Base-by-base conservation (phyloP, 1,140 invertebrate genomes). In the Drosophila aff. region DNA sequence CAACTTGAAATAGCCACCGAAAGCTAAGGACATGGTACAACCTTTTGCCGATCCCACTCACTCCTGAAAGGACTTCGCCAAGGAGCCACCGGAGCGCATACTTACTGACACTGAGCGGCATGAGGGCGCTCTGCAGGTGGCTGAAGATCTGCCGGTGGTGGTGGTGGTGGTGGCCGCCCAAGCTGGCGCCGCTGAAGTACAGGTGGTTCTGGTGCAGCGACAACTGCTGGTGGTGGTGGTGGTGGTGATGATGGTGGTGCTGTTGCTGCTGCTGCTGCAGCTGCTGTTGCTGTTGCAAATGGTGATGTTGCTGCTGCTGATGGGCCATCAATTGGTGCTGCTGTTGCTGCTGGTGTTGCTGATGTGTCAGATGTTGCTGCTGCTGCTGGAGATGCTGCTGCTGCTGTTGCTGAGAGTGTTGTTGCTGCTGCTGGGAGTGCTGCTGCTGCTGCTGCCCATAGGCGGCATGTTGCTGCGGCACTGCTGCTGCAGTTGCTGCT, bases 61-160 rank as follows among this genome's bases (percentile, higher is more conserved):
- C 26, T 40, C 40, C 33, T 11, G 11, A n/a, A 31, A n/a, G 16
- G 38, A 46, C 50, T 41, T 49, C 50, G 28, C 55, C 40, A n/a
- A 11, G 21, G 28, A 38, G 28, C 50, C 55, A 53, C 41, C 2
- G n/a, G 40, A 28, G 28, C 44, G 71, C 65, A 91, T 92, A 92
- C 91, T 92, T 92, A 92, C 91, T 92, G 65, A 92, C 86, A 75
- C 86, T 92, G 65, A 92, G 79, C 66, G 91, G 91, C 86, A 92
- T 82, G 21, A 92, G 76, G 16, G 91, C 91, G 64, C 89, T 92
- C 61, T 92, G 91, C 81, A 92, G 65, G 40, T 92, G 91, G 47
- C 91, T 92, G 79, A 92, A 92, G 67, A 92, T 85, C 81, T 92
- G 91, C 33, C 91, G 82, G 69, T 92, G 91, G 62, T 91, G 87